Evolutionary conservation across 2,888 invertebrate species (phyloP).

Genomic region (Holacanthella duospinosa): DNA sequence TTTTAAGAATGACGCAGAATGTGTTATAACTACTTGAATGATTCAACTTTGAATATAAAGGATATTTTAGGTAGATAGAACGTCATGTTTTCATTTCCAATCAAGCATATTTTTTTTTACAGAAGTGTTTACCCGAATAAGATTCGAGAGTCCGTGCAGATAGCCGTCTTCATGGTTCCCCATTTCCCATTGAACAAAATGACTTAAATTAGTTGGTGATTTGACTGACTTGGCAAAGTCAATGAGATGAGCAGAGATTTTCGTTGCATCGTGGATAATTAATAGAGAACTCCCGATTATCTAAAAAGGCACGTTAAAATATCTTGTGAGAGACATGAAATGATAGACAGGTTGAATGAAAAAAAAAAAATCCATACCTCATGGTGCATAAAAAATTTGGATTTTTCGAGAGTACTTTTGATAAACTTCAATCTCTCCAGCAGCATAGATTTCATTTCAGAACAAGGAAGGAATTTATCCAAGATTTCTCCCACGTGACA

Average conservation of each 20-base stretch:
- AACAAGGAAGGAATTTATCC: constrained; percentile 14
- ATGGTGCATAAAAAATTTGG: constrained; percentile 67
- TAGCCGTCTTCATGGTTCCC: constrained; percentile 98
- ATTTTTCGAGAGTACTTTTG: constrained; percentile 65
- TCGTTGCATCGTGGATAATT: constrained; percentile 78
- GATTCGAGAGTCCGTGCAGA: constrained; percentile 79
- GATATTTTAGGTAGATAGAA: no score
- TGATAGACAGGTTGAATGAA: no score
- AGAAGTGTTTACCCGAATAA: constrained; percentile 48
- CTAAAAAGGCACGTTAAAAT: constrained; percentile 42
- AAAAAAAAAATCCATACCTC: constrained; percentile 62
- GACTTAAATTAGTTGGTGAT: constrained; percentile 65
- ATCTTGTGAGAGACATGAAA: no score
- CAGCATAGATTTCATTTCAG: constrained; percentile 51
- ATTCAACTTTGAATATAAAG: no score
- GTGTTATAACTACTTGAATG: no score
- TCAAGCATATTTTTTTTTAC: no score
- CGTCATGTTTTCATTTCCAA: no score
- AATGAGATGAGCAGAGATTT: constrained; percentile 88
- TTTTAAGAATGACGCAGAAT: no score
- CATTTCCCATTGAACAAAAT: constrained; percentile 70
- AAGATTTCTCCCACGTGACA: constrained; percentile 11
- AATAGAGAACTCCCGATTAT: constrained; percentile 78
- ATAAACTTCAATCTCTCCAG: constrained; percentile 65
- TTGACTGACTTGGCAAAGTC: constrained; percentile 89